Evolutionary conservation across 2,113 vertebrate species (phyloP).

Genomic region (Bucco capensis): DNA sequence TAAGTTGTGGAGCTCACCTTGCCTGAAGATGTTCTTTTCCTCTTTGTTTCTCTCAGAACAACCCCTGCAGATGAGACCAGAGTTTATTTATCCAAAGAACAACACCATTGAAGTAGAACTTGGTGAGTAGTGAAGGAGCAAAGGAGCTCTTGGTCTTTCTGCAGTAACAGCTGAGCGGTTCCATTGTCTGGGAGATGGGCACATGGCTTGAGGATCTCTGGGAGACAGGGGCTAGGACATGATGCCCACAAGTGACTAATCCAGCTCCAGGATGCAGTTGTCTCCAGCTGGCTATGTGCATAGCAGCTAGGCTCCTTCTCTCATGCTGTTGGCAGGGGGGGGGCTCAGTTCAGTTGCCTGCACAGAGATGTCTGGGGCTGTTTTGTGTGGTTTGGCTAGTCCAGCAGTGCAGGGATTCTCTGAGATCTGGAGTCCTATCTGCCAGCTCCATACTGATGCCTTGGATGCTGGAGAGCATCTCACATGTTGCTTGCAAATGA

Average conservation of each 20-base stretch:
- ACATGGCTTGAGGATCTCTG: not conserved
- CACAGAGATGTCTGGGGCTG: not conserved
- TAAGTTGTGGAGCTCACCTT: not conserved
- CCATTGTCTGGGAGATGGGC: not conserved
- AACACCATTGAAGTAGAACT: slow-evolving; percentile 70
- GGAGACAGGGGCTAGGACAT: not conserved
- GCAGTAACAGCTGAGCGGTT: not conserved
- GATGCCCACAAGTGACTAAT: not conserved
- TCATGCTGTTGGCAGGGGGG: not conserved
- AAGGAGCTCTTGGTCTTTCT: not conserved
- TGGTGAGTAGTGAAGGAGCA: slow-evolving; percentile 74
- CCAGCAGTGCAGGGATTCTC: not conserved
- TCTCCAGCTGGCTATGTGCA: not conserved
- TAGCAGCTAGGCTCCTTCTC: not conserved
- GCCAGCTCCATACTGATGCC: not conserved
- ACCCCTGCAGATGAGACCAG: not conserved
- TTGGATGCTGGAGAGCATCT: not conserved
- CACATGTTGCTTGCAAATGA: not conserved
- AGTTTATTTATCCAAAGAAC: slow-evolving; percentile 75
- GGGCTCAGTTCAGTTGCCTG: not conserved
- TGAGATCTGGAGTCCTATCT: not conserved
- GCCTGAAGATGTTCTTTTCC: not conserved
- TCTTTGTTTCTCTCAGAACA: slow-evolving; percentile 43
- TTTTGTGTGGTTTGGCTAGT: not conserved
- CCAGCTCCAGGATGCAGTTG: not conserved